Percentiles rank a stretch among this genome's conserved stretches.
Evolutionary conservation across 2,797 vertebrate species (phyloP).

Genomic region (Darevskia mixta): DNA sequence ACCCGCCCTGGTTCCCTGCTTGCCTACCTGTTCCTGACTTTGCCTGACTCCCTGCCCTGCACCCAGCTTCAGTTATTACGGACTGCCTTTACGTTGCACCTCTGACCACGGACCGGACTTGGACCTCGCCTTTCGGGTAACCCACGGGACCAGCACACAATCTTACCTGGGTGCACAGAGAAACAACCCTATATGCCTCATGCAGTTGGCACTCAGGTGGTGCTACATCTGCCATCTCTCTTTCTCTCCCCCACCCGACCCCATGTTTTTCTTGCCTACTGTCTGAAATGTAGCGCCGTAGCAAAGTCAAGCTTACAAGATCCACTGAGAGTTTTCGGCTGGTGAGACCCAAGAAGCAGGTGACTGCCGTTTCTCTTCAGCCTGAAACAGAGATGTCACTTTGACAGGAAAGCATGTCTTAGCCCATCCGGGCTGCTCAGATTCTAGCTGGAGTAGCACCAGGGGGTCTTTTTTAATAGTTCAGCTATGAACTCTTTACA

Average conservation of each 20-base stretch:
- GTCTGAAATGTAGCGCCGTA: background rate
- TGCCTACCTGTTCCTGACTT: too few species aligned
- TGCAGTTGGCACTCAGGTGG: too few species aligned
- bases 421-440: background rate
- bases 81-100: too few species aligned
- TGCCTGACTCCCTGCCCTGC: too few species aligned
- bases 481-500: constrained; percentile 22
- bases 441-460: constrained; percentile 2
- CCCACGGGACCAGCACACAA: too few species aligned
- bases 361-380: constrained; percentile 23
- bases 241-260: background rate
- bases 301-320: background rate
- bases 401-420: constrained; percentile 18
- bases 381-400: constrained; percentile 26
- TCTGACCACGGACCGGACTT: too few species aligned
- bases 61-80: too few species aligned
- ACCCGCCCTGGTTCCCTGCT: too few species aligned
- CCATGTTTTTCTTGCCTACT: background rate
- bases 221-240: too few species aligned
- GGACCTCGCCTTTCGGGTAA: too few species aligned
- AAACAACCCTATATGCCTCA: too few species aligned
- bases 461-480: constrained; percentile 15
- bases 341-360: background rate
- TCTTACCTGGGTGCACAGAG: too few species aligned
- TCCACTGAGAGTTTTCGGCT: background rate